A percentile compares a stretch with the other conserved stretches of the same genome.
Conservation (phyloP, 1,140 invertebrate genomes). For the Cryptotermes secundus region DNA sequence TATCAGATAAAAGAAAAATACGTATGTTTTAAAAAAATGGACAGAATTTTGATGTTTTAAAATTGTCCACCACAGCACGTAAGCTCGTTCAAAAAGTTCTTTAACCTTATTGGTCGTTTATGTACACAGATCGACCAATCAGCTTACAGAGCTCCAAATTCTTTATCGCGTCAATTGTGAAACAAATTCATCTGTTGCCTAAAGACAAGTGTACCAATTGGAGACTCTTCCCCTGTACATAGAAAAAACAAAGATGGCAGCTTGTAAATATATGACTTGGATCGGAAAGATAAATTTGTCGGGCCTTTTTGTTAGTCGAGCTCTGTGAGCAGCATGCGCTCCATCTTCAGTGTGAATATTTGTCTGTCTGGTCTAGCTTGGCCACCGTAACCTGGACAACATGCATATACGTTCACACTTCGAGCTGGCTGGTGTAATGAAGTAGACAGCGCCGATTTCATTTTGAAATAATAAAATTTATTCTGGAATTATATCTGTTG, state of each 20-base stretch:
- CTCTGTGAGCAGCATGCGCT: conserved; percentile 28
- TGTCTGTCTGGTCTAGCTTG: not conserved
- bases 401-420: not conserved
- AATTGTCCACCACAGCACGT: conserved; percentile 17
- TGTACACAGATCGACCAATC: conserved; percentile 2
- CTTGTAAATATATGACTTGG: not conserved
- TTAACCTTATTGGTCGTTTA: conserved; percentile 5
- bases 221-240: not conserved
- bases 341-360: not conserved
- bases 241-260: not conserved
- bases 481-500: too few relatives aligned
- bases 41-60: not conserved
- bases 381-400: not conserved
- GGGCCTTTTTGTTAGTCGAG: conserved; percentile 30
- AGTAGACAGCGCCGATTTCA: too few relatives aligned
- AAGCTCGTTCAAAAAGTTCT: conserved; percentile 10
- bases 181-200: not conserved
- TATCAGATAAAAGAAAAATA: not conserved
- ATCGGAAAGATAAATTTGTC: not conserved
- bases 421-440: too few relatives aligned
- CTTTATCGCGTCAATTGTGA: not conserved
- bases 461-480: too few relatives aligned
- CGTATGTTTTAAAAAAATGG: not conserved
- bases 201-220: not conserved
- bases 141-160: conserved; percentile 2